Conservation (phyloP, 2,888 invertebrate species). For the Rugalucina vietnamica region DNA sequence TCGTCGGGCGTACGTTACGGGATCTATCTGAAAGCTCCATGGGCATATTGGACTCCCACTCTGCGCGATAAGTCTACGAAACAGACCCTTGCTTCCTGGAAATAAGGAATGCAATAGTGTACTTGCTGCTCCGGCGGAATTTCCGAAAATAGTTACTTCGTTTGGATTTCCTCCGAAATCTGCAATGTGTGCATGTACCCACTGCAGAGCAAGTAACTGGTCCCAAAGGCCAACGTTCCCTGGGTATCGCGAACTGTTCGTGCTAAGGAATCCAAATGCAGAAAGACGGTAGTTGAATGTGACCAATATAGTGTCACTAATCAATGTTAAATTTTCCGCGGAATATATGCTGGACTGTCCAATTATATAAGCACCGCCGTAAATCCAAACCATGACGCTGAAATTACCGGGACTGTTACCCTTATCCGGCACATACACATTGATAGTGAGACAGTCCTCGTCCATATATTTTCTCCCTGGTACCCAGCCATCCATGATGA, state of each 20-base stretch:
- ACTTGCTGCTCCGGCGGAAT: slow-evolving; percentile 96
- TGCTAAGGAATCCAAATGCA: slow-evolving; percentile 72
- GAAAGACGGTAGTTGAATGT: slow-evolving; percentile 72
- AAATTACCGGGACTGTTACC: not conserved
- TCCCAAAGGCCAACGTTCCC: slow-evolving; percentile 92
- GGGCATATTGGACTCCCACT: slow-evolving; percentile 96
- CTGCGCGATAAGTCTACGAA: slow-evolving; percentile 93
- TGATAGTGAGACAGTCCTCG: slow-evolving; percentile 72
- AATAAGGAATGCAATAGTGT: slow-evolving; percentile 91
- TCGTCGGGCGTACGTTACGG: slow-evolving; percentile 90
- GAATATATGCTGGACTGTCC: slow-evolving; percentile 65
- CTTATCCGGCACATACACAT: slow-evolving; percentile 65
- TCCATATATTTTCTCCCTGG: slow-evolving; percentile 57
- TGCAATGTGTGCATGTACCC: slow-evolving; percentile 81
- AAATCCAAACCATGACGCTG: slow-evolving; percentile 65
- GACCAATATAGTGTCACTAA: slow-evolving; percentile 64
- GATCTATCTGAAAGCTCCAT: slow-evolving; percentile 94
- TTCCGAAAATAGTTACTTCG: slow-evolving; percentile 97
- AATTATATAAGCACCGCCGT: slow-evolving; percentile 64
- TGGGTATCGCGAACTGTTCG: slow-evolving; percentile 60
- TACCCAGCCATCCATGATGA: slow-evolving; percentile 56
- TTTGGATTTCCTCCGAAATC: slow-evolving; percentile 90
- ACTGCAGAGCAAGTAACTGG: slow-evolving; percentile 92
- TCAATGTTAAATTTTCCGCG: slow-evolving; percentile 60
- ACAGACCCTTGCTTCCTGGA: slow-evolving; percentile 92